Base-by-base conservation (phyloP, 2,888 invertebrate genomes). In the Sarcophaga subvicina region DNA sequence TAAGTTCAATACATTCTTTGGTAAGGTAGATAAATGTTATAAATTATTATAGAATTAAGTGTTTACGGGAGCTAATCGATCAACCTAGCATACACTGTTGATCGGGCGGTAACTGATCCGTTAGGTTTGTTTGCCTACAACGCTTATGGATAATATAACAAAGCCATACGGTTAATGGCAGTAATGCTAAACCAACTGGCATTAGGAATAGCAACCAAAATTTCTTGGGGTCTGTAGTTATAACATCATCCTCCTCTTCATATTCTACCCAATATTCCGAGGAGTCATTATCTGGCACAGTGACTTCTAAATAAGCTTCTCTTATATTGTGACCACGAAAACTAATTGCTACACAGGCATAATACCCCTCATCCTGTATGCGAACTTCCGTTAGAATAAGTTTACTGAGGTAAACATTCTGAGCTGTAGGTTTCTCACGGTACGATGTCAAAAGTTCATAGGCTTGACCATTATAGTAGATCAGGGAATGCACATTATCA, bases 321-420 rank as follows among this genome's bases (percentile, higher is more conserved):
- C 91, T 88, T 64, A 93, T 91, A 71, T 90, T 91, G 81, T 92
- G 91, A 0, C 94, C 94, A 1, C 89, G 90, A 89, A 92, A 92
- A 81, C 91, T 94, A 2, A 93, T 91, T 12, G 92, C 92, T 54
- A 92, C 93, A 82, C 93, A 93, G 6, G 93, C 93, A 86, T 93
- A 93, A 69, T 89, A 90, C 0, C 93, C 93, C 8, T 90, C 89
- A 88, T 93, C 93, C 45, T 90, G 75, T 14, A 88, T 75, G 0
- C 90, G 89, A 5, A 92, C 91, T 17, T 89, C 90, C 84, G 91
- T 93, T 10, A 94, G 76, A 47, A 93, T 92, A 25, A 93, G 89
- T 83, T 92, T 92, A 88, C 94, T 93, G 25, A 94, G 89, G 89
- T 93, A 93, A 8, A 91, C 89, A 73, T 93, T 91, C 3, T 91